Base-by-base conservation (phyloP, 2,888 invertebrate species). In the Dusona sp. region DNA sequence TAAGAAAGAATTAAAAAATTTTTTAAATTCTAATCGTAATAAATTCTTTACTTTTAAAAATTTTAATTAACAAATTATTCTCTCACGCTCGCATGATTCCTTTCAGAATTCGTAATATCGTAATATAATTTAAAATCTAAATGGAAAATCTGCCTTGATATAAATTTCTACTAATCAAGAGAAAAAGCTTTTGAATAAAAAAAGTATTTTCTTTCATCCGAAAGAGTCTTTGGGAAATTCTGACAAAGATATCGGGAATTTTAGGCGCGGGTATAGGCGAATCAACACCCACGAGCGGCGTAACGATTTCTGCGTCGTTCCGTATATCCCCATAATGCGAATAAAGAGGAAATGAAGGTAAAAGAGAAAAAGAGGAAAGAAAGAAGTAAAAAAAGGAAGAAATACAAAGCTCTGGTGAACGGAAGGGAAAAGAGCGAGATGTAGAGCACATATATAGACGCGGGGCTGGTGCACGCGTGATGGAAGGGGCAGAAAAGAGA, bases 401-500 rank as follows among this genome's bases (percentile, higher is more conserved):
- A 75, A 79, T 75, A 87, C 83, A 88, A 86, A 78, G 61, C 67
- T 82, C 45, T 57, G 64, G 61, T 48, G 79, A 78, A 81, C 80
- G 78, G 74, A 75, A 83, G 75, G 82, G 68, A 83, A 83, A 67
- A 86, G 86, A 75, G 75, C 70, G 72, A 81, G 68, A 82, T 79
- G 51, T 54, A 70, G 64, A 45, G 70, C 73, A 51, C 54, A 45
- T 29, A 42, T 13, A 16, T 4, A n/a, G 54, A 38, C 61, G 67
- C 48, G 38, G 48, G 64, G 75, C 68, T 75, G 65, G 80, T 84
- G 67, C 73, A 81, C 79, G 86, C 68, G 84, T 29, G 80, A 84
- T 65, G 61, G 87, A 70, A 88, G 84, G 72, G 84, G 85, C 88
- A 85, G 90, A 88, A 67, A 73, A 78, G 89, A 89, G 89, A 90